phyloP scores from a whole-genome alignment of 1,140 invertebrate genomes.

The Drosophila busckii region DNA sequence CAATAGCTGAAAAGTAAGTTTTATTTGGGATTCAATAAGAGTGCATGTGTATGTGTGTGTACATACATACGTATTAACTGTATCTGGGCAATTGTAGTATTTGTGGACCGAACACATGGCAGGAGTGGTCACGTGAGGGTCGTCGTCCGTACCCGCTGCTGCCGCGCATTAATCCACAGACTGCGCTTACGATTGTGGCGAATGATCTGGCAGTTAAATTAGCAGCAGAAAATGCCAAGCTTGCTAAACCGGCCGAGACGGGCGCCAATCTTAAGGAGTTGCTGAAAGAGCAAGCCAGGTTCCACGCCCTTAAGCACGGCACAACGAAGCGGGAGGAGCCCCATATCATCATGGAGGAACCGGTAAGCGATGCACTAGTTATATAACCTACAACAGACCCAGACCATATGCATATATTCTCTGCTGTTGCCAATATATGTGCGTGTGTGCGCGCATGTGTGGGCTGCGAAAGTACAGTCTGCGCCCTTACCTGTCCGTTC shows the following conservation, averaged over 20 bases:
- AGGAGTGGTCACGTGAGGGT: slow-evolving; percentile 93
- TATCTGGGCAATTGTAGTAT: slow-evolving; percentile 82
- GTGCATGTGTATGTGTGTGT: slow-evolving; percentile 38
- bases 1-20: slow-evolving; percentile 91
- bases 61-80: too few species aligned
- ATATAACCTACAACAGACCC: slow-evolving; percentile 41
- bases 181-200: slow-evolving; percentile 90
- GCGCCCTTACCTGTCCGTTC: too few species aligned
- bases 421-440: slow-evolving; percentile 5
- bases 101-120: slow-evolving; percentile 87
- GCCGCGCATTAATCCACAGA: slow-evolving; percentile 89
- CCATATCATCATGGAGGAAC: slow-evolving; percentile 62
- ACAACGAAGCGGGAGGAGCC: slow-evolving; percentile 28
- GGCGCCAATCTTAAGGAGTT: slow-evolving; percentile 42
- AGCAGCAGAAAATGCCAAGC: slow-evolving; percentile 79
- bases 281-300: slow-evolving; percentile 42
- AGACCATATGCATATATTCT: slow-evolving; percentile 18
- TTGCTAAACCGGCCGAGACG: slow-evolving; percentile 76
- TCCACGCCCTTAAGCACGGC: slow-evolving; percentile 37
- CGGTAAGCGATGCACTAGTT: slow-evolving; percentile 59
- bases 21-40: slow-evolving; percentile 5
- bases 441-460: slow-evolving; percentile 23
- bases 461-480: slow-evolving; percentile 66
- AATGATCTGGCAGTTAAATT: slow-evolving; percentile 82
- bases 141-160: slow-evolving; percentile 89